Evolutionary conservation across 2,113 vertebrate species (phyloP).

Genomic region (Pterocles orientalis): DNA sequence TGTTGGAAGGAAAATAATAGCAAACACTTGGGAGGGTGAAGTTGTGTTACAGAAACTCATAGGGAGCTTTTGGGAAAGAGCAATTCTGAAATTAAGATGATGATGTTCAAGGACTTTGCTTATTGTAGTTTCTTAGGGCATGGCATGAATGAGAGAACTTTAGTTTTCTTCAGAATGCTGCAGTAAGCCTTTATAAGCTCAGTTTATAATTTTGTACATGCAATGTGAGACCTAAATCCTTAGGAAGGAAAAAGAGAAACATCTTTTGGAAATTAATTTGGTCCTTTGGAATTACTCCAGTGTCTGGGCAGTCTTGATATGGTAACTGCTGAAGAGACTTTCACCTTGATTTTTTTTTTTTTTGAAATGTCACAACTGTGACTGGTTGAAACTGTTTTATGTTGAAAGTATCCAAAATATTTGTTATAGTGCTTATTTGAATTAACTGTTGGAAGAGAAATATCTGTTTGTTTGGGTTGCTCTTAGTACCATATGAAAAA

Average conservation of each 20-base stretch:
- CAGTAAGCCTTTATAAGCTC: not conserved
- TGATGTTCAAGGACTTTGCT: not conserved
- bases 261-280: not conserved
- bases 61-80: not conserved
- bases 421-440: not conserved
- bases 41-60: not conserved
- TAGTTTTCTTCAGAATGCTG: not conserved
- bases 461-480: not conserved
- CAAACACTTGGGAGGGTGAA: not conserved
- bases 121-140: not conserved
- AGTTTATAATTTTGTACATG: not conserved
- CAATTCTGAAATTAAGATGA: not conserved
- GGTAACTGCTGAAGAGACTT: not conserved
- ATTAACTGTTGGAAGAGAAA: not conserved
- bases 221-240: not conserved
- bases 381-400: not conserved
- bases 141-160: not conserved
- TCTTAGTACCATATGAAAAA: not conserved
- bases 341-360: not conserved
- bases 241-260: not conserved
- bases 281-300: not conserved
- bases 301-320: not conserved
- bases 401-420: not conserved
- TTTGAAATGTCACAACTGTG: not conserved
- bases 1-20: not conserved